Evolutionary conservation across 1,140 invertebrate genomes (phyloP), one percentile per base, ranked within the genome.

Genomic region (Agrypnia vestita): DNA sequence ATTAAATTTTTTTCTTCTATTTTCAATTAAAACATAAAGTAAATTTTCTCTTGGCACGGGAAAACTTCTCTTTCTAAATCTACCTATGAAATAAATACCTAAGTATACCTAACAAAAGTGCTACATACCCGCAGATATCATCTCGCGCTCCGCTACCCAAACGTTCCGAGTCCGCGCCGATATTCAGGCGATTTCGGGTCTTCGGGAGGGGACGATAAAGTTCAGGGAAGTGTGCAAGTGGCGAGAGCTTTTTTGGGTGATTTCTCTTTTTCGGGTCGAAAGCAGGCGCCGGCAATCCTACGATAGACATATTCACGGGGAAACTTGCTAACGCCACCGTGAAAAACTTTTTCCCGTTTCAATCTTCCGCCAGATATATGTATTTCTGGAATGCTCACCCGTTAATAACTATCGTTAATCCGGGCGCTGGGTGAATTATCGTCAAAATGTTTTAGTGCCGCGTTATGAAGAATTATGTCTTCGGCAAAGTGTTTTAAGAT

Each of bases 231-330:
- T 67, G 61, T 17, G 61, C 49, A 21, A 43, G 79, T 9, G 15
- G 13, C 7, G 11, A 10, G 64, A 69, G 77, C 76, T 83, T 83
- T 81, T 81, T 81, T 79, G 79, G 67, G 82, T 47, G 51, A 69
- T 73, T 80, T 81, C 71, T 80, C 78, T 80, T 83, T 83, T 83
- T 83, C 80, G 79, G 82, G 82, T 59, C 79, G 73, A 76, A 75
- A 67, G 62, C 56, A 81, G 82, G 82, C 82, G 82, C 82, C 82
- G 77, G 62, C 79, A 83, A 83, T 83, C 82, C 82, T 83, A 83
- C 82, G 67, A 77, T 83, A 80, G 82, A 83, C 82, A 83, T 83
- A 83, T 83, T 83, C 82, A 83, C 82, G 82, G 82, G 79, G 79
- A 83, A 83, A 83, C 82, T 83, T 83, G 79, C 76, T 81, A 83